A percentile compares a stretch with the other conserved stretches of the same genome.
phyloP scores from a whole-genome alignment of 2,888 invertebrate species.

The Clusia tigrina region DNA sequence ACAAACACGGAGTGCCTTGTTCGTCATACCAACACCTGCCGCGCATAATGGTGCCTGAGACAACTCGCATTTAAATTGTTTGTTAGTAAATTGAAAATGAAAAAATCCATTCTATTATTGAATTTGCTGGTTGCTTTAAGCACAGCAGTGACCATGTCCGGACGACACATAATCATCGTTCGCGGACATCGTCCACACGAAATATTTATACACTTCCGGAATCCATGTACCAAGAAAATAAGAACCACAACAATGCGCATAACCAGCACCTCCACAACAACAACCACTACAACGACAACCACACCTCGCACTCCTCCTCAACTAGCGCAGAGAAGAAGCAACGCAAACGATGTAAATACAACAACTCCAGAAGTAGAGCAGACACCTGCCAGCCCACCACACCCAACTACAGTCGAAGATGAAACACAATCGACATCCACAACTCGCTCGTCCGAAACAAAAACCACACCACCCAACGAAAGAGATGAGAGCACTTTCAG shows the following conservation, averaged over 20 bases:
- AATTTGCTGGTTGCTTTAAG: constrained; percentile 14
- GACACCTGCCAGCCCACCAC: too few species aligned
- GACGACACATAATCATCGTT: not conserved
- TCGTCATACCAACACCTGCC: too few species aligned
- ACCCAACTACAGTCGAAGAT: too few species aligned
- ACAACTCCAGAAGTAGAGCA: too few species aligned
- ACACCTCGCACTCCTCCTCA: not conserved
- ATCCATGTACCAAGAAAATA: constrained; percentile 10
- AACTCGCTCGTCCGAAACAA: too few species aligned
- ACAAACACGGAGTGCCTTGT: not conserved
- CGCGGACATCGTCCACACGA: not conserved
- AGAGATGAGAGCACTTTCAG: too few species aligned
- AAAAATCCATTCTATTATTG: not conserved
- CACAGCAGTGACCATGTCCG: constrained; percentile 9
- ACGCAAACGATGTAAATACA: not conserved
- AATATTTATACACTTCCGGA: constrained; percentile 8
- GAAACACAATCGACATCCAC: too few species aligned
- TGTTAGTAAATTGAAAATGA: not conserved
- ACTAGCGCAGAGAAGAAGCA: not conserved
- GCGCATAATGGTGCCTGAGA: not conserved
- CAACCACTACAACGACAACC: not conserved
- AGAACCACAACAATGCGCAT: not conserved
- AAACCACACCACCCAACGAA: too few species aligned
- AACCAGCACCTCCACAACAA: too few species aligned
- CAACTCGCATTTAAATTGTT: not conserved